Evolutionary conservation across 2,113 vertebrate species (phyloP).

Genomic region (Seriola rivoliana): DNA sequence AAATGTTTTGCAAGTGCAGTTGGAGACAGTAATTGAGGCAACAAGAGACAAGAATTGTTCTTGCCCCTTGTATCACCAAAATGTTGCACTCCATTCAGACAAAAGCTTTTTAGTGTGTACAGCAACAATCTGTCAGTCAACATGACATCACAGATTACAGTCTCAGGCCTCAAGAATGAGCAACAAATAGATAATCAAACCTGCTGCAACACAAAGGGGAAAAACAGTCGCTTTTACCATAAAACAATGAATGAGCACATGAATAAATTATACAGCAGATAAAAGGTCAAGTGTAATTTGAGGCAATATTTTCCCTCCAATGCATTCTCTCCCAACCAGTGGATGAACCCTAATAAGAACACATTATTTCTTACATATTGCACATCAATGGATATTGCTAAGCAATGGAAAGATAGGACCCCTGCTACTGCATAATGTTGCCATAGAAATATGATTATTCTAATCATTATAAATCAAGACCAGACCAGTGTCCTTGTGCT

Average conservation of each 20-base stretch:
- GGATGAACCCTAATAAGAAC: slow-evolving; percentile 33
- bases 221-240: slow-evolving; percentile 28
- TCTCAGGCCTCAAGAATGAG: slow-evolving; percentile 29
- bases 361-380: slow-evolving; percentile 45
- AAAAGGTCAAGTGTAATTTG: slow-evolving; percentile 53
- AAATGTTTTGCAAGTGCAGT: background rate
- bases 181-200: slow-evolving; percentile 43
- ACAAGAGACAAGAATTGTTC: slow-evolving; percentile 25
- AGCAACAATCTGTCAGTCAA: slow-evolving; percentile 42
- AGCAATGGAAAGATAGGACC: slow-evolving; percentile 57
- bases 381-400: slow-evolving; percentile 57
- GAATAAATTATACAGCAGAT: slow-evolving; percentile 51
- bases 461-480: slow-evolving; percentile 65
- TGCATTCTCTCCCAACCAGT: slow-evolving; percentile 32
- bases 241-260: slow-evolving; percentile 21
- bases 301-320: slow-evolving; percentile 41
- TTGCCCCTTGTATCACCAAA: slow-evolving; percentile 32
- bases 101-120: slow-evolving; percentile 29
- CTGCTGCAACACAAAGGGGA: slow-evolving; percentile 11
- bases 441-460: slow-evolving; percentile 74
- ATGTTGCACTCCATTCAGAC: slow-evolving; percentile 30
- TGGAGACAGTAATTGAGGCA: slow-evolving; percentile 34
- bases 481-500: slow-evolving; percentile 57
- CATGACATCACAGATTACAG: slow-evolving; percentile 43
- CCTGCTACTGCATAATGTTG: slow-evolving; percentile 51